A percentile compares a stretch with the other conserved stretches of the same genome.
Evolutionary conservation across 1,140 invertebrate genomes (phyloP).

Genomic region (Pissodes strobi): DNA sequence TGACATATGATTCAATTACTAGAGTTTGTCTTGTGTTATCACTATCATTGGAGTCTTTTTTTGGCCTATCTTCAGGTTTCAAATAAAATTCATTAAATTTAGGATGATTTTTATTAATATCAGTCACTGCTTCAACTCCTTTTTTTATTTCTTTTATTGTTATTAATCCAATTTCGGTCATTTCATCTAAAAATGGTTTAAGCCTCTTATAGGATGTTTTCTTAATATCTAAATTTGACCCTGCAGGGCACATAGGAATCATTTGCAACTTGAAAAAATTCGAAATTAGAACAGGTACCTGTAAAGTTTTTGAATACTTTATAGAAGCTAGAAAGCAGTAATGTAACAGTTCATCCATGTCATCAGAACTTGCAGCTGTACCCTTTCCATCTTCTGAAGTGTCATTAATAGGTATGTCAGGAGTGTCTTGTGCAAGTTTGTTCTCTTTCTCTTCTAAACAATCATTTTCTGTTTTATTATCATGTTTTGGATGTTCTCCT

Average conservation of each 20-base stretch:
- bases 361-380: conserved; percentile 23
- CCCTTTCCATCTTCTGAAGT: neutral
- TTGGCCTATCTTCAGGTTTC: conserved; percentile 41
- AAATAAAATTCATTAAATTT: conserved; percentile 55
- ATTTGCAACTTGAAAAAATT: conserved; percentile 82
- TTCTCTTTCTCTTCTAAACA: no score
- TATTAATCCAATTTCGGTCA: conserved; percentile 68
- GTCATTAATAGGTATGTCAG: conserved; percentile 11
- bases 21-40: conserved; percentile 44
- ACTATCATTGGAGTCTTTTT: conserved; percentile 41
- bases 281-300: conserved; percentile 72
- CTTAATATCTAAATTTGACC: conserved; percentile 78
- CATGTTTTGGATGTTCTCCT: conserved; percentile 19
- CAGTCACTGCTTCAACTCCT: conserved; percentile 72
- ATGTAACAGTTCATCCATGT: conserved; percentile 66
- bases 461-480: no score
- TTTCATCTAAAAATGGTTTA: conserved; percentile 75
- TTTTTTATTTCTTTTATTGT: conserved; percentile 71
- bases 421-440: conserved; percentile 14
- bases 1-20: conserved; percentile 71
- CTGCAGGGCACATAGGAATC: conserved; percentile 70
- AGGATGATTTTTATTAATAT: conserved; percentile 63
- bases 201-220: conserved; percentile 90
- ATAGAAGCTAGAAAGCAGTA: conserved; percentile 79
- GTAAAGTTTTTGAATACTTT: conserved; percentile 68